A percentile compares a stretch with the other conserved stretches of the same genome.
These are phyloP conservation scores for Pristionchus mayeri DNA, from an alignment of 2,888 invertebrate genomes.

Conservation along the genomic window DNA sequence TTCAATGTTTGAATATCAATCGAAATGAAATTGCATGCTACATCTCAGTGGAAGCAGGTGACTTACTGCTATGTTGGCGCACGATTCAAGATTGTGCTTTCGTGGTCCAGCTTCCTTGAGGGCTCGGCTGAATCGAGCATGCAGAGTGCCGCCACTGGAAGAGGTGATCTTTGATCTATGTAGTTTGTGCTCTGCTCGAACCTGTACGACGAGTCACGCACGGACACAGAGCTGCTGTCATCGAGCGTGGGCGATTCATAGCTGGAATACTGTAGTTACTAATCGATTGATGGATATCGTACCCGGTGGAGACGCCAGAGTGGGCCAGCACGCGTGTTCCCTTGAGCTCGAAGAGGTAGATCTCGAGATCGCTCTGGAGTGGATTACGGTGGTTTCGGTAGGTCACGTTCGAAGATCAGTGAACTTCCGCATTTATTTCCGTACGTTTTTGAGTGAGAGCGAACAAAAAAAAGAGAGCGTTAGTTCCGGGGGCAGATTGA, in stretches of 20 bases:
- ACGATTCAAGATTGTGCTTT: slow-evolving; percentile 32
- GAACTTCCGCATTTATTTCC: too few species aligned
- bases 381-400: neutral
- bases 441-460: too few species aligned
- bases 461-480: too few species aligned
- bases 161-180: neutral
- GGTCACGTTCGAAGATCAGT: too few species aligned
- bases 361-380: slow-evolving; percentile 45
- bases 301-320: slow-evolving; percentile 23
- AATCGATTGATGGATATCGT: neutral
- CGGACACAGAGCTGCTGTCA: neutral
- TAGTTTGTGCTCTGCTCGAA: neutral
- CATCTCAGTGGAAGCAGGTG: neutral
- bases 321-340: neutral
- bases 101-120: slow-evolving; percentile 21
- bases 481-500: too few species aligned
- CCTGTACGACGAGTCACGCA: slow-evolving; percentile 25
- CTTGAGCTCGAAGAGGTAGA: slow-evolving; percentile 40
- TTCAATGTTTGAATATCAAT: too few species aligned
- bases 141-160: slow-evolving; percentile 1
- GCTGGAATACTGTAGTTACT: neutral
- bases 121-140: slow-evolving; percentile 41
- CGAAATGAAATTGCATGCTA: too few species aligned
- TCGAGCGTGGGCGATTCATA: slow-evolving; percentile 43
- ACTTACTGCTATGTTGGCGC: slow-evolving; percentile 41